A percentile compares a stretch with the other conserved stretches of the same genome.
phyloP scores from a whole-genome alignment of 2,888 invertebrate genomes.

The Temnothorax rugatulus region DNA sequence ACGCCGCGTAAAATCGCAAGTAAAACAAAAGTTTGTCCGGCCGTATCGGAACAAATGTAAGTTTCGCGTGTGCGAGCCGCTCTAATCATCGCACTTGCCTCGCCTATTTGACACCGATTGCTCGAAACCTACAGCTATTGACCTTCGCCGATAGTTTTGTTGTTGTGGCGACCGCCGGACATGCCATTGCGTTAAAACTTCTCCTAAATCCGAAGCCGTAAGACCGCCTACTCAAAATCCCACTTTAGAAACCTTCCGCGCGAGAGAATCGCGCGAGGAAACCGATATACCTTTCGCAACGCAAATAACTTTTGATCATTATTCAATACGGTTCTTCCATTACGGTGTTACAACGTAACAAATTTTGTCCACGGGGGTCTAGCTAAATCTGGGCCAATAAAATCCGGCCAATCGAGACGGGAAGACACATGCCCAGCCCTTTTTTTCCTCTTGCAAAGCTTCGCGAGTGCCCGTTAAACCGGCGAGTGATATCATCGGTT shows the following conservation, averaged over 20 bases:
- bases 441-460: conserved; percentile 15
- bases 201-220: conserved; percentile 10
- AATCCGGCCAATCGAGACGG: background rate
- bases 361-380: too few species aligned
- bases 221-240: background rate
- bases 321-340: background rate
- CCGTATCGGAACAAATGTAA: background rate
- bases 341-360: too few species aligned
- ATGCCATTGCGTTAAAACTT: conserved; percentile 6
- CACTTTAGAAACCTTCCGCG: background rate
- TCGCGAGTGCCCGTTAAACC: conserved; percentile 29
- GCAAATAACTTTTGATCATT: background rate
- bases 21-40: background rate
- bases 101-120: conserved; percentile 44
- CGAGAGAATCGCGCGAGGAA: background rate
- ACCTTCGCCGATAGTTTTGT: conserved; percentile 31
- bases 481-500: conserved; percentile 32
- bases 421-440: background rate
- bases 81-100: conserved; percentile 31
- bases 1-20: background rate
- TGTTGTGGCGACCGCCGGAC: background rate
- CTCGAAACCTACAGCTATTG: conserved; percentile 10
- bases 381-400: too few species aligned
- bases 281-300: background rate
- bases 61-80: background rate